These are phyloP conservation scores for Tretioscincus oriximinensis DNA, from an alignment of 2,113 vertebrate species.

Conservation along the genomic window DNA sequence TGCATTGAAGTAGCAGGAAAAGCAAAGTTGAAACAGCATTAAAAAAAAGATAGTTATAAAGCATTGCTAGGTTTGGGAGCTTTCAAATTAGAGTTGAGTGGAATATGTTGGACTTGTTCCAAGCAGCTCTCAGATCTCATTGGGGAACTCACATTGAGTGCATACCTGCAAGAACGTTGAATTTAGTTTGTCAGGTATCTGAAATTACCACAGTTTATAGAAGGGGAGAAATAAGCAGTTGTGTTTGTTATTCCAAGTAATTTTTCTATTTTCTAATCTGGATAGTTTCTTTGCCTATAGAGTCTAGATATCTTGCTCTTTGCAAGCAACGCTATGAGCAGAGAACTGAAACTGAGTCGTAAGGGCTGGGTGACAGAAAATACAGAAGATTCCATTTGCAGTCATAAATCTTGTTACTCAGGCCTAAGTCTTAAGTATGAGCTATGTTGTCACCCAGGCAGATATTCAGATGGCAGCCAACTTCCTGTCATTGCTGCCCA, in stretches of 20 bases:
- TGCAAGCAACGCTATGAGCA: neutral
- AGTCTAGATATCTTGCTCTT: neutral
- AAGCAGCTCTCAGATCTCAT: too few relatives aligned
- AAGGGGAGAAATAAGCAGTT: too few relatives aligned
- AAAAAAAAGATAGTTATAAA: neutral
- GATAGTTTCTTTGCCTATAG: neutral
- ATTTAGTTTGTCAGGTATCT: too few relatives aligned
- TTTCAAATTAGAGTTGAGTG: too few relatives aligned
- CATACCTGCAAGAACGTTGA: too few relatives aligned
- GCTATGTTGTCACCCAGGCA: neutral
- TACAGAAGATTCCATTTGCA: neutral
- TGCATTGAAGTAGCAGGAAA: neutral
- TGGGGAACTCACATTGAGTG: too few relatives aligned
- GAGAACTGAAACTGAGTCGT: neutral
- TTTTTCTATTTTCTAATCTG: too few relatives aligned
- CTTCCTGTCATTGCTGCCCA: neutral
- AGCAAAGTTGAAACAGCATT: neutral
- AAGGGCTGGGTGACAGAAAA: neutral
- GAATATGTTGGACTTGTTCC: too few relatives aligned
- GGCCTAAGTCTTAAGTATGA: neutral
- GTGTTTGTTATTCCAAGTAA: too few relatives aligned
- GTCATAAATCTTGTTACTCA: neutral
- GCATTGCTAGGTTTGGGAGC: too few relatives aligned
- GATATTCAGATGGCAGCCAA: neutral
- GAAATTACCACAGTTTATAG: too few relatives aligned